Evolutionary conservation across 2,797 vertebrate species (phyloP).

Genomic region (Spheniscus humboldti): DNA sequence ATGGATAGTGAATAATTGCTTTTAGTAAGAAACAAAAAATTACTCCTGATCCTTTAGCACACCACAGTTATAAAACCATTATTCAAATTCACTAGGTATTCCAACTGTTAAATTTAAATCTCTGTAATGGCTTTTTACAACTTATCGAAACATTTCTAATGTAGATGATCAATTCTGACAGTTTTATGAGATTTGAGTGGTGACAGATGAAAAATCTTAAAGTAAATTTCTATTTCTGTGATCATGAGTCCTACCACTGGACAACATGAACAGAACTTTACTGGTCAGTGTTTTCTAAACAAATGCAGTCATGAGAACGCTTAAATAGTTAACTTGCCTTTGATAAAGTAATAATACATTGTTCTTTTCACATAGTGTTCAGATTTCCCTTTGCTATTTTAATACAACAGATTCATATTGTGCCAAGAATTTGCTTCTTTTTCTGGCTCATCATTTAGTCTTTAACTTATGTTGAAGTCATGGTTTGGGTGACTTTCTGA

Average conservation of each 20-base stretch:
- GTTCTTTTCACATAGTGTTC: neutral
- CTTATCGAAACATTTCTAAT: neutral
- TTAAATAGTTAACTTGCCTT: neutral
- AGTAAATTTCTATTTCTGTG: neutral
- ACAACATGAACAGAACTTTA: neutral
- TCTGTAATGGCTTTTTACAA: neutral
- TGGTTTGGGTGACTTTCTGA: neutral
- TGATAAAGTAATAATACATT: neutral
- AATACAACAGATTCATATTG: neutral
- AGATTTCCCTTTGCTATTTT: neutral
- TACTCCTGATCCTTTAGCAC: neutral
- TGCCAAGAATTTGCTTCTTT: neutral
- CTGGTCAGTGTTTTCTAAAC: neutral
- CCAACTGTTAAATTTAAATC: neutral
- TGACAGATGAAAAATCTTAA: neutral
- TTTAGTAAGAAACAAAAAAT: constrained; percentile 10
- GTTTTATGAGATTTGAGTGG: neutral
- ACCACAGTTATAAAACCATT: neutral
- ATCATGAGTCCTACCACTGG: neutral
- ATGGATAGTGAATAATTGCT: neutral
- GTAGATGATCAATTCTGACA: neutral
- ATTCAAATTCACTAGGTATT: neutral
- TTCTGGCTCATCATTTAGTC: neutral
- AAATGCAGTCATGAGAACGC: neutral
- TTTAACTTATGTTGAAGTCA: neutral